Percentiles rank a stretch among this genome's conserved stretches.
These are phyloP conservation scores for Philotrypesis tridentata DNA, from an alignment of 1,140 invertebrate species.

Conservation along the genomic window DNA sequence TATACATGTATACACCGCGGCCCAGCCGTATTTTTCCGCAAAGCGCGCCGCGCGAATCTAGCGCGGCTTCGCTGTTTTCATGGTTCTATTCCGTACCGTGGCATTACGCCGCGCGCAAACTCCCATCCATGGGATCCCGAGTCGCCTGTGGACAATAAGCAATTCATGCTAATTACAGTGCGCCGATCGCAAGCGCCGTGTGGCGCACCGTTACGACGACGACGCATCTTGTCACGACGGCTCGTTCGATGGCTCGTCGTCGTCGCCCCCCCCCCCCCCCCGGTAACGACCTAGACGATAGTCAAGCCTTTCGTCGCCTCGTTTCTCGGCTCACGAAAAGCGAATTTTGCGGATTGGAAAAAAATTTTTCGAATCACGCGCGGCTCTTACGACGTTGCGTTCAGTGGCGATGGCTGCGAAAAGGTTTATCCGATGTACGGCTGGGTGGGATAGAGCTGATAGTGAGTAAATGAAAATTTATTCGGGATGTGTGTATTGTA, in stretches of 20 bases:
- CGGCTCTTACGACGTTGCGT: no score
- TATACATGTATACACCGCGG: neutral
- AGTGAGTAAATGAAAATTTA: no score
- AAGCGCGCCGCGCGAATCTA: neutral
- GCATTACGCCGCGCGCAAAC: neutral
- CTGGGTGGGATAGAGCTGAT: no score
- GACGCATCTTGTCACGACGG: neutral
- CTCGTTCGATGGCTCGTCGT: neutral
- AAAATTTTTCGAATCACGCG: no score
- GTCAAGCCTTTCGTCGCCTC: neutral
- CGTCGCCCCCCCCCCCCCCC: no score
- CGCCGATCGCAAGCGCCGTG: constrained; percentile 37
- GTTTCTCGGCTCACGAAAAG: neutral
- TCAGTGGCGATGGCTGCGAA: no score
- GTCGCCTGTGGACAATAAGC: constrained; percentile 54
- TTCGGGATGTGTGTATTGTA: no score
- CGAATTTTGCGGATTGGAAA: no score
- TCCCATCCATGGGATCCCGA: constrained; percentile 43
- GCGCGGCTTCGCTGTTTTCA: neutral
- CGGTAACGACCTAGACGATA: no score
- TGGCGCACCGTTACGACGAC: neutral
- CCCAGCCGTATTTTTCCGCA: neutral
- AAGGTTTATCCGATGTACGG: no score
- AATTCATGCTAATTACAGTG: constrained; percentile 62
- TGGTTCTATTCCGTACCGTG: neutral